phyloP scores from a whole-genome alignment of 1,140 invertebrate genomes.

The Leptinotarsa undecemlineata region DNA sequence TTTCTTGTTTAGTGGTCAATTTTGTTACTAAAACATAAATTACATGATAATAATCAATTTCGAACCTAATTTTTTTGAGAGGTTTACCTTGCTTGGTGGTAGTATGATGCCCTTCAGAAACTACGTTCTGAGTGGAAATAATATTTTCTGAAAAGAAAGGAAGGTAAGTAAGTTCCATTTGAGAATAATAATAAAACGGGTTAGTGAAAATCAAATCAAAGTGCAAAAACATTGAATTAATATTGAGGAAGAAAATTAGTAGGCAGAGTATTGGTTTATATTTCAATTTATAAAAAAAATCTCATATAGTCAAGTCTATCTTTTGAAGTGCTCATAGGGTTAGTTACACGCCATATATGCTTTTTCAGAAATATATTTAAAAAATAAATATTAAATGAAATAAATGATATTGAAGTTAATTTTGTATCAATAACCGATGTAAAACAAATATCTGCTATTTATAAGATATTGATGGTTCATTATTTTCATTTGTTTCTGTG shows the following conservation, averaged over 20 bases:
- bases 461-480: background rate
- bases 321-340: background rate
- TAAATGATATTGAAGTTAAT: background rate
- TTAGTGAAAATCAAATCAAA: background rate
- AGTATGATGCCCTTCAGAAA: constrained; percentile 22
- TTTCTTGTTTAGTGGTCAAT: constrained; percentile 60
- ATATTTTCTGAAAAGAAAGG: background rate
- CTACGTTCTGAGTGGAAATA: background rate
- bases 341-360: background rate
- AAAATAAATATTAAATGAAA: background rate
- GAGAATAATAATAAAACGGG: background rate
- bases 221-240: constrained; percentile 5
- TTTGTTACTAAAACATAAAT: constrained; percentile 64
- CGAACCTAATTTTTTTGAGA: background rate
- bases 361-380: background rate
- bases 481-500: constrained; percentile 34
- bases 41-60: background rate
- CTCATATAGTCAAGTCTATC: background rate
- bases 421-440: background rate
- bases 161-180: background rate
- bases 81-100: constrained; percentile 38
- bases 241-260: constrained; percentile 1
- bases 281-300: background rate
- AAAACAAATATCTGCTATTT: background rate
- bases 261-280: background rate